A percentile compares a stretch with the other conserved stretches of the same genome.
phyloP scores from a whole-genome alignment of 2,113 vertebrate species.

The Rutilus rutilus region DNA sequence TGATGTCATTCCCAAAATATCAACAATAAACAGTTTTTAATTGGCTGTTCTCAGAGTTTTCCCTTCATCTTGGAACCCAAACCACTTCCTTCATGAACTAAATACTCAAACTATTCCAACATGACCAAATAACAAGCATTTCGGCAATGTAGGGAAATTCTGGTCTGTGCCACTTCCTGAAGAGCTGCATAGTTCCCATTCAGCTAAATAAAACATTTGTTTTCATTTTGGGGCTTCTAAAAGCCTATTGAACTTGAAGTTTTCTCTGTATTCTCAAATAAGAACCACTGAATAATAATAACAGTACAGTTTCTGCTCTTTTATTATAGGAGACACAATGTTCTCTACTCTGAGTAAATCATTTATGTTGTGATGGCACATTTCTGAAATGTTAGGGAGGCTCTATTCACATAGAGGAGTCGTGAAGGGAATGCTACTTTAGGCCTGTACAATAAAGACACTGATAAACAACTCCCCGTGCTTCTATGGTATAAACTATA shows the following conservation, averaged over 20 bases:
- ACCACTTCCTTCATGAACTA: neutral
- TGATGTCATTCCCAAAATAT: neutral
- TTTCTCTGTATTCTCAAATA: conserved; percentile 27
- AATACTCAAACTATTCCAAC: neutral
- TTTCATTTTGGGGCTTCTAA: neutral
- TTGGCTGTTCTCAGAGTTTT: neutral
- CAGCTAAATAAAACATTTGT: neutral
- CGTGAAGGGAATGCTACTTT: neutral
- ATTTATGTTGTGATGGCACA: conserved; percentile 17
- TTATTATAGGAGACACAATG: conserved; percentile 19
- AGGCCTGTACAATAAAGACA: conserved; percentile 1
- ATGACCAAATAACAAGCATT: neutral
- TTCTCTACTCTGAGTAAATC: conserved; percentile 5
- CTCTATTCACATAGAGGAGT: neutral
- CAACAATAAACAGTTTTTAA: neutral
- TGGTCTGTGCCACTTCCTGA: neutral
- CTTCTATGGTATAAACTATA: neutral
- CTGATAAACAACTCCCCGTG: conserved; percentile 12
- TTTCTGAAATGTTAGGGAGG: conserved; percentile 4
- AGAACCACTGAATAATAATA: neutral
- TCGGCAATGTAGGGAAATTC: neutral
- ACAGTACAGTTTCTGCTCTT: neutral
- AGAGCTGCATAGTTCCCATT: conserved; percentile 30
- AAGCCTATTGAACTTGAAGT: neutral
- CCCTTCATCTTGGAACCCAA: neutral